These are phyloP conservation scores for Anoura caudifer DNA, from an alignment of 2,113 vertebrate species.

Conservation along the genomic window DNA sequence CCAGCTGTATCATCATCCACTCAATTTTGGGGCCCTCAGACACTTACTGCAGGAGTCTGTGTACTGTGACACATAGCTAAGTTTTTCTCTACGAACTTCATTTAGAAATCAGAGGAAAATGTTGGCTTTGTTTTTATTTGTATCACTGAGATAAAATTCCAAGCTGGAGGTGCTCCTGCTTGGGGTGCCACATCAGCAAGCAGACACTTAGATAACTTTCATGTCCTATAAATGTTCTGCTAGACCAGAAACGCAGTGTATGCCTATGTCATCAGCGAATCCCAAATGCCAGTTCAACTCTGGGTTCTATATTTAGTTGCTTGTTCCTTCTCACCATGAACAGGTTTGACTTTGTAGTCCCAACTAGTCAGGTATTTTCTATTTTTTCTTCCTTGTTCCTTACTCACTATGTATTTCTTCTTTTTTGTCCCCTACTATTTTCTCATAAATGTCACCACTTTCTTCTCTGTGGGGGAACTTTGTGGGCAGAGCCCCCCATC, in stretches of 20 bases:
- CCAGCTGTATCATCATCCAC: conserved; percentile 53
- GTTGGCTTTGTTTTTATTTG: not conserved
- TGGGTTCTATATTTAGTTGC: not conserved
- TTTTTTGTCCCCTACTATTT: not conserved
- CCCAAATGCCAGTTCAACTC: not conserved
- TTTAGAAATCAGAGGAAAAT: conserved; percentile 25
- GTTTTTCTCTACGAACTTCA: conserved; percentile 8
- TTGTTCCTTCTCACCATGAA: not conserved
- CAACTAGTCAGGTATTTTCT: not conserved
- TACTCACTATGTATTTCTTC: not conserved
- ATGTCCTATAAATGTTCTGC: not conserved
- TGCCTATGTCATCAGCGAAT: not conserved
- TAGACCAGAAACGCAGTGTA: too few relatives aligned
- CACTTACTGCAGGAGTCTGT: conserved; percentile 31
- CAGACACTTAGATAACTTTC: too few relatives aligned
- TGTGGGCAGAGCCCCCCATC: too few relatives aligned
- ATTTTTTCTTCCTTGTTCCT: not conserved
- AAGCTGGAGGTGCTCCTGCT: not conserved
- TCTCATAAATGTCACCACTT: not conserved
- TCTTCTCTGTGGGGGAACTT: too few relatives aligned
- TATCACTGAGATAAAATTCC: not conserved
- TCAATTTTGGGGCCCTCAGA: conserved; percentile 55
- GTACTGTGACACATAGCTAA: conserved; percentile 30
- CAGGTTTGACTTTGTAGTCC: not conserved
- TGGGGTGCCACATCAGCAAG: not conserved